Evolutionary conservation across 2,113 vertebrate genomes (phyloP), one percentile per base, ranked within the genome.

Genomic region (Onychostruthus taczanowskii): DNA sequence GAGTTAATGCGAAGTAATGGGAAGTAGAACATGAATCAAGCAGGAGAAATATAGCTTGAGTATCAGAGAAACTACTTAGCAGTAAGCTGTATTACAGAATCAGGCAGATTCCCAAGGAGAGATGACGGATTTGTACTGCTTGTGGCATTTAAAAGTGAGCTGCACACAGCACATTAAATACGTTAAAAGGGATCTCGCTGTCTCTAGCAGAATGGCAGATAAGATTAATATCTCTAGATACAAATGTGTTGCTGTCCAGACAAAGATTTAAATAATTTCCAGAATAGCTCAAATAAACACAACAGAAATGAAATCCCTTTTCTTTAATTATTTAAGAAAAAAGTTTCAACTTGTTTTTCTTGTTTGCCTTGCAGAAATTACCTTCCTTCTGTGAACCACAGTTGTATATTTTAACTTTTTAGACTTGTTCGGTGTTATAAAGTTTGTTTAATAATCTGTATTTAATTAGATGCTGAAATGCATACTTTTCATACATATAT

Each of bases 81-180:
- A 53, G 69, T 92, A 95, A 97, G 87, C 89, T 93, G 84, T 90
- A 94, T 96, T 97, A 90, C 89, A 75, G 93, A 93, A 95, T 95
- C 94, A 96, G 97, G 96, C 96, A 96, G 95, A 94, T 97, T 97
- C 97, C 94, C 93, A 96, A 93, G 96, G 96, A 96, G 95, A 87
- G 52, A 91, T 81, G 94, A 82, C 13, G 41, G 94, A 91, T 76
- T 82, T 95, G 67, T 91, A 87, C 85, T 96, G 64, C 63, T 87
- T 52, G 87, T 95, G 93, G 96, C 93, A 88, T 94, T 96, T 96
- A 78, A 91, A 95, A 82, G 75, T 91, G 86, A 95, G 61, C 77
- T 95, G 87, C 11, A 4, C 70, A 22, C 20, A 84, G 64, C 72
- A 56, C 68, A 75, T 92, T 63, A 96, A 90, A 86, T 77, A 78